A percentile compares a stretch with the other conserved stretches of the same genome.
These are phyloP conservation scores for Baccha elongata DNA, from an alignment of 2,888 invertebrate species.

Conservation along the genomic window DNA sequence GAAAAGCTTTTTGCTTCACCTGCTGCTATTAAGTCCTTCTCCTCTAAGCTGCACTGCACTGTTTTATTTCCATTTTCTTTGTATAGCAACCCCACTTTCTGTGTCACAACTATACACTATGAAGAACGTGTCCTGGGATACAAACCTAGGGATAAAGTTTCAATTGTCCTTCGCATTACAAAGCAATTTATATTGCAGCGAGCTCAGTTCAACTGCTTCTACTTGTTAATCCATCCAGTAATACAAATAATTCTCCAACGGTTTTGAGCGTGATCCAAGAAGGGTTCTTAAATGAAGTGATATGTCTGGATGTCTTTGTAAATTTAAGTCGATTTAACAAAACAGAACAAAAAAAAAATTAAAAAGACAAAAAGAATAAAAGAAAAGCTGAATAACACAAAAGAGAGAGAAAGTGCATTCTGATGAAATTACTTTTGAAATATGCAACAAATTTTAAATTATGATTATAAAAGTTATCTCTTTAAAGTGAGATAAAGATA, in stretches of 20 bases:
- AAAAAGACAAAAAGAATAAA: slow-evolving; percentile 41
- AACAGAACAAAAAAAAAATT: slow-evolving; percentile 23
- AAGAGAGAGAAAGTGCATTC: slow-evolving; percentile 13
- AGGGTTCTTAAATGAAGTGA: slow-evolving; percentile 47
- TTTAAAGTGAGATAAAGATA: not conserved
- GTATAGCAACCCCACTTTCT: not conserved
- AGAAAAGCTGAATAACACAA: not conserved
- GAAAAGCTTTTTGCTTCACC: slow-evolving; percentile 27
- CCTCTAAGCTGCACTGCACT: slow-evolving; percentile 9
- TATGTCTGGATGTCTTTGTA: slow-evolving; percentile 56
- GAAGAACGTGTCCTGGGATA: not conserved
- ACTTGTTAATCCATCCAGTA: slow-evolving; percentile 51
- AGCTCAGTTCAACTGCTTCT: slow-evolving; percentile 49
- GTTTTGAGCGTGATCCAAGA: not conserved
- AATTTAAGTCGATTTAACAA: slow-evolving; percentile 29
- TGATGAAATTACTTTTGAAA: slow-evolving; percentile 57
- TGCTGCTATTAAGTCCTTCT: slow-evolving; percentile 21
- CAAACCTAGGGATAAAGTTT: slow-evolving; percentile 53
- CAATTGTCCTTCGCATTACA: slow-evolving; percentile 59
- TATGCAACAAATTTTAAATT: slow-evolving; percentile 39
- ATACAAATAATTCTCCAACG: slow-evolving; percentile 30
- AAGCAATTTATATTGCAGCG: slow-evolving; percentile 63
- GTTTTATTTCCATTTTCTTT: too few species aligned
- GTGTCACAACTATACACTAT: not conserved
- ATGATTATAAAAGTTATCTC: slow-evolving; percentile 22